Evolutionary conservation across 2,797 vertebrate genomes (phyloP).

Genomic region (Nannoperca obscura): DNA sequence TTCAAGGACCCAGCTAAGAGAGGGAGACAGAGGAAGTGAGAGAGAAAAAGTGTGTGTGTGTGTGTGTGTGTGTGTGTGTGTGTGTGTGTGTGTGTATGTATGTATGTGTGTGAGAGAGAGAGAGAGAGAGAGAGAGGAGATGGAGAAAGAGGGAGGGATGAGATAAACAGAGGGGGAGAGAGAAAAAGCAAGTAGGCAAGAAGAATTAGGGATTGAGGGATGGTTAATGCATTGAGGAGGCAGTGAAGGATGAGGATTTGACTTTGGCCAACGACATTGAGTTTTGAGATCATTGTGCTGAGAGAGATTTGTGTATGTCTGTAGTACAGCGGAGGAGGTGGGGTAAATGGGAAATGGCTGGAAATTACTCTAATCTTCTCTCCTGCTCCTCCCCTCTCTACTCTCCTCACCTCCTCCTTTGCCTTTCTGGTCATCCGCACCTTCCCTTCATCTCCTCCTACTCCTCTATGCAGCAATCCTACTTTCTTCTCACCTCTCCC

Average conservation of each 20-base stretch:
- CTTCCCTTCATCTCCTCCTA: slow-evolving; percentile 46
- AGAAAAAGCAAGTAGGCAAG: slow-evolving; percentile 58
- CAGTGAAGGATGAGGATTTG: slow-evolving; percentile 67
- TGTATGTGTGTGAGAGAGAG: slow-evolving; percentile 22
- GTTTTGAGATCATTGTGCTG: slow-evolving; percentile 52
- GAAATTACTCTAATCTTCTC: slow-evolving; percentile 51
- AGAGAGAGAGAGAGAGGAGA: neutral
- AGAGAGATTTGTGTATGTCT: slow-evolving; percentile 50
- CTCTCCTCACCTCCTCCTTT: slow-evolving; percentile 23
- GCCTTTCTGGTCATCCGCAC: slow-evolving; percentile 29
- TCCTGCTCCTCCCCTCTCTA: slow-evolving; percentile 34
- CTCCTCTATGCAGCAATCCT: slow-evolving; percentile 62
- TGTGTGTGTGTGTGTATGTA: slow-evolving; percentile 56
- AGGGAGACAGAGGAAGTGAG: slow-evolving; percentile 28
- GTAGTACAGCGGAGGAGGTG: slow-evolving; percentile 7
- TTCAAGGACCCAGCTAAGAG: slow-evolving; percentile 77
- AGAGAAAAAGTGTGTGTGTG: slow-evolving; percentile 42
- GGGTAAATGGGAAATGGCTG: slow-evolving; percentile 37
- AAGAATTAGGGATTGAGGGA: slow-evolving; percentile 72
- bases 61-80: slow-evolving; percentile 43
- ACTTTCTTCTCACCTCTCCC: slow-evolving; percentile 72
- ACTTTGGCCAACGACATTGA: slow-evolving; percentile 75
- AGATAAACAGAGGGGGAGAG: slow-evolving; percentile 67
- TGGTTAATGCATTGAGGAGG: slow-evolving; percentile 64
- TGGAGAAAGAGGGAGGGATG: slow-evolving; percentile 43